A percentile compares a stretch with the other conserved stretches of the same genome.
These are phyloP conservation scores for Brotula barbata DNA, from an alignment of 2,797 vertebrate species.

Conservation along the genomic window DNA sequence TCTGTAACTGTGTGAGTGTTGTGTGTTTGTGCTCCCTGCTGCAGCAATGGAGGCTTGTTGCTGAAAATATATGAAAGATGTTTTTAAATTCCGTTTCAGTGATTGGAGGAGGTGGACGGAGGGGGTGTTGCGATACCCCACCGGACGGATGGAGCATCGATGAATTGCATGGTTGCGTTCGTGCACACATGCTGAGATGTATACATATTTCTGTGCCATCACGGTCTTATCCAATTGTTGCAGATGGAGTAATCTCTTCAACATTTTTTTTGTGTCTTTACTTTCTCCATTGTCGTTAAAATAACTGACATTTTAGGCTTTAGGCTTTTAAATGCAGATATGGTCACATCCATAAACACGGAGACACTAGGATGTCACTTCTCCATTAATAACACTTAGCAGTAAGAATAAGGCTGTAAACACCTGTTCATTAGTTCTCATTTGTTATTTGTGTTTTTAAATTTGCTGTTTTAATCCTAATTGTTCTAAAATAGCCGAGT, in stretches of 20 bases:
- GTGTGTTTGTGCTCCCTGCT: slow-evolving; percentile 32
- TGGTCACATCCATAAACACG: slow-evolving; percentile 4
- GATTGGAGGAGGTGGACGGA: slow-evolving; percentile 56
- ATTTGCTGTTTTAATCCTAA: background rate
- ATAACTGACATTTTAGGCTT: background rate
- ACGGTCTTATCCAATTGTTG: slow-evolving; percentile 54
- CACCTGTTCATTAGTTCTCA: background rate
- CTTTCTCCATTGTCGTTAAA: slow-evolving; percentile 2
- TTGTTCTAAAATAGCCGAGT: background rate
- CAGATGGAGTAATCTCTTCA: slow-evolving; percentile 22
- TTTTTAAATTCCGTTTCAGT: slow-evolving; percentile 66
- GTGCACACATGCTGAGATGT: slow-evolving; percentile 39
- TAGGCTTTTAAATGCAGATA: slow-evolving; percentile 1
- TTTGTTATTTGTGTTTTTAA: background rate
- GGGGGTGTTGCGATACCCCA: slow-evolving; percentile 46
- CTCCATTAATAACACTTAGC: slow-evolving; percentile 8
- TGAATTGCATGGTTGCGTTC: slow-evolving; percentile 19
- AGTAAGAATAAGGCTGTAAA: background rate
- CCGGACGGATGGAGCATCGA: slow-evolving; percentile 16
- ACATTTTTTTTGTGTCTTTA: background rate
- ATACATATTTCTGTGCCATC: slow-evolving; percentile 34
- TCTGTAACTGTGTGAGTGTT: slow-evolving; percentile 7
- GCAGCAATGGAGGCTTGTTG: slow-evolving; percentile 65
- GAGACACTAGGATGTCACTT: background rate
- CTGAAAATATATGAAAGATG: slow-evolving; percentile 64